These are phyloP conservation scores for Cottoperca gobio DNA, from an alignment of 2,797 vertebrate species.

Conservation along the genomic window DNA sequence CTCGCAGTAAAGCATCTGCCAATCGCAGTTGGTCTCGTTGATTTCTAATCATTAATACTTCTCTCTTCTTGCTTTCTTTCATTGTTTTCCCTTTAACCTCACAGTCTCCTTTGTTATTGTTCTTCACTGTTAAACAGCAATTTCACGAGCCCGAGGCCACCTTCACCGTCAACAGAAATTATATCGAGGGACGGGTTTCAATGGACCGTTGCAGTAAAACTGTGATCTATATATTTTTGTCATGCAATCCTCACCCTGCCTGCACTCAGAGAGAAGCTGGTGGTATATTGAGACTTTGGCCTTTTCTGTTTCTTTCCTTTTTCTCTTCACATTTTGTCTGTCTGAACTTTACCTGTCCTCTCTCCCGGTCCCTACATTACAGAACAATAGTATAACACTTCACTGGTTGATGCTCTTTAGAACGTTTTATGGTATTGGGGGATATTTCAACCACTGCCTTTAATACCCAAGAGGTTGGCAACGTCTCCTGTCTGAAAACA, in stretches of 20 bases:
- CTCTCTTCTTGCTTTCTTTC: not conserved
- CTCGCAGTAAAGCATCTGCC: not conserved
- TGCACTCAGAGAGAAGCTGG: not conserved
- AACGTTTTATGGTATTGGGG: not conserved
- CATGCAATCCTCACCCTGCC: not conserved
- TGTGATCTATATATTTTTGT: constrained; percentile 9
- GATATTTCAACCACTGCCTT: not conserved
- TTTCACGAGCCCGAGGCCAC: constrained; percentile 19
- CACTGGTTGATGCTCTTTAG: not conserved
- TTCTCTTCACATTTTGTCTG: not conserved
- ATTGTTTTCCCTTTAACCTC: not conserved
- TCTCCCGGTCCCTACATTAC: not conserved
- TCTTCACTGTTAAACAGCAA: constrained; percentile 19
- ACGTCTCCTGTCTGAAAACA: not conserved
- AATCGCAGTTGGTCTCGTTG: constrained; percentile 16
- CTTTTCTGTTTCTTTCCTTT: not conserved
- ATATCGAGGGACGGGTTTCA: constrained; percentile 15
- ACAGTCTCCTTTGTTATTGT: constrained; percentile 35
- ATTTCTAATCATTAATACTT: constrained; percentile 2
- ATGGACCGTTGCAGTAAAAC: constrained; percentile 1
- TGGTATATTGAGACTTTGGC: not conserved
- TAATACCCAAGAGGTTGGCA: not conserved
- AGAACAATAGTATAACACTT: not conserved
- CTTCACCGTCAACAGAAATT: constrained; percentile 24
- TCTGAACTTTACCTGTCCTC: not conserved